Percentiles rank a stretch among this genome's conserved stretches.
Evolutionary conservation across 2,888 invertebrate genomes (phyloP).

Genomic region (Leptinotarsa tumamoca): DNA sequence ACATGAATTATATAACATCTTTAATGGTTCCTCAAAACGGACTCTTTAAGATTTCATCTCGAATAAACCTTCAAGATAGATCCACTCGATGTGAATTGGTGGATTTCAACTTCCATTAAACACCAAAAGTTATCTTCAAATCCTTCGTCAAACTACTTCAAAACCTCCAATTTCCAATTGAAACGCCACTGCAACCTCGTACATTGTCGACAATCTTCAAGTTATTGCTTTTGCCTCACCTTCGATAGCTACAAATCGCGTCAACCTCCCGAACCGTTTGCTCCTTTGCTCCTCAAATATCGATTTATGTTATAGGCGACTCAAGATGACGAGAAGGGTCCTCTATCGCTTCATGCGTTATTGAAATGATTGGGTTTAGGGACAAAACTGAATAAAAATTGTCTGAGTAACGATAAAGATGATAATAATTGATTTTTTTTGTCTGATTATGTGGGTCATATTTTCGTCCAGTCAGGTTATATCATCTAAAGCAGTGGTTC

Average conservation of each 20-base stretch:
- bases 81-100: background rate
- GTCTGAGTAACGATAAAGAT: background rate
- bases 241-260: conserved; percentile 13
- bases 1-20: too few relatives aligned
- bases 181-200: conserved; percentile 3
- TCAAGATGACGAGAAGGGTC: background rate
- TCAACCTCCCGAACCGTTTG: background rate
- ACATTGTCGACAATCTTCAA: conserved; percentile 6
- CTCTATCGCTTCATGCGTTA: background rate
- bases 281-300: conserved; percentile 14
- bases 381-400: background rate
- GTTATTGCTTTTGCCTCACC: conserved; percentile 4
- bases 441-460: too few relatives aligned
- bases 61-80: too few relatives aligned
- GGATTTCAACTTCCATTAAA: background rate
- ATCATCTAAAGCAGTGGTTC: too few relatives aligned
- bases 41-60: too few relatives aligned
- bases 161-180: background rate
- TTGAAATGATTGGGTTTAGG: background rate
- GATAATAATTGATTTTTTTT: too few relatives aligned
- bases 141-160: background rate
- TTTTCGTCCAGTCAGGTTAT: too few relatives aligned
- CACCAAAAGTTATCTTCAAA: background rate
- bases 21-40: too few relatives aligned
- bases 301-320: background rate